phyloP scores from a whole-genome alignment of 2,797 vertebrate genomes.

The Enteromius mattozi region DNA sequence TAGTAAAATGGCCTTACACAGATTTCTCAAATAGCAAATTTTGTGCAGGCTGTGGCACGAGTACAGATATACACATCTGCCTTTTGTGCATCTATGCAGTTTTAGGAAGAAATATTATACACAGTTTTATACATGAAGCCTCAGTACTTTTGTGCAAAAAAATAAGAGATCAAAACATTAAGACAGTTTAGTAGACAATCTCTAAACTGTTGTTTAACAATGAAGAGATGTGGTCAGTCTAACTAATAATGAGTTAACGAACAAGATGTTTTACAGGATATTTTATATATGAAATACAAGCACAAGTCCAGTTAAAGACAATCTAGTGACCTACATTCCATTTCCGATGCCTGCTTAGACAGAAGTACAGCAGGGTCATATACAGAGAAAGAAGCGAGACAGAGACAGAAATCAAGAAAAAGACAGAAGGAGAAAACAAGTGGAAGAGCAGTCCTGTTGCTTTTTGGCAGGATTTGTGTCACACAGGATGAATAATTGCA shows the following conservation, averaged over 20 bases:
- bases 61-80: not conserved
- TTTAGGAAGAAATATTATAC: not conserved
- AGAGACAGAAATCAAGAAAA: not conserved
- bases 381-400: not conserved
- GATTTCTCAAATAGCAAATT: not conserved
- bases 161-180: not conserved
- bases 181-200: not conserved
- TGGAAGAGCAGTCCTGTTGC: conserved; percentile 28
- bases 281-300: conserved; percentile 52
- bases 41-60: not conserved
- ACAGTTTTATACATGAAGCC: not conserved
- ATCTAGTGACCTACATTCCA: conserved; percentile 45
- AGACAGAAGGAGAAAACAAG: conserved; percentile 1
- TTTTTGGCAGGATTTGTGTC: conserved; percentile 54
- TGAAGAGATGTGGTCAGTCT: not conserved
- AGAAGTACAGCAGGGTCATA: conserved; percentile 30
- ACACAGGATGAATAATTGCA: conserved; percentile 54
- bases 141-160: not conserved
- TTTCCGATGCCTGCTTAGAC: conserved; percentile 22
- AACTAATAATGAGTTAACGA: conserved; percentile 12
- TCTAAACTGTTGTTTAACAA: not conserved
- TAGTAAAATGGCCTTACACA: not conserved
- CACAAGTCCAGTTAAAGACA: conserved; percentile 48
- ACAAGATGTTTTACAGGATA: not conserved
- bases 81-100: not conserved